Percentiles rank a stretch among this genome's conserved stretches.
phyloP scores from a whole-genome alignment of 2,888 invertebrate genomes.

The Caenorhabditis zanzibari region DNA sequence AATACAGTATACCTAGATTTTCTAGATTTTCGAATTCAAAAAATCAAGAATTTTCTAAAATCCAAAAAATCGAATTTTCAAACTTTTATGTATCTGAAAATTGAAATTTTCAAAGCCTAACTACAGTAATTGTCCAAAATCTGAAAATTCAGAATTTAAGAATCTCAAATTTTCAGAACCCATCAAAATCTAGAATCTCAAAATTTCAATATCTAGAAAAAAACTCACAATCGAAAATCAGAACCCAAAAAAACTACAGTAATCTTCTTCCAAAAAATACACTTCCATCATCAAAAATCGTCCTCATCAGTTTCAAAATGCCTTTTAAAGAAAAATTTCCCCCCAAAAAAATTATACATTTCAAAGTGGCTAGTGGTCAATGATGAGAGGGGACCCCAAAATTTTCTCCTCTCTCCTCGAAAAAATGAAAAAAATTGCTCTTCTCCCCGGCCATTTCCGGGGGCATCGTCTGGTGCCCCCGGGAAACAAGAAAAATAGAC shows the following conservation, averaged over 20 bases:
- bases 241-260: background rate
- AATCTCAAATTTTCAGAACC: too few relatives aligned
- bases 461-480: too few relatives aligned
- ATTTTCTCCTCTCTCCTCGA: background rate
- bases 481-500: too few relatives aligned
- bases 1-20: too few relatives aligned
- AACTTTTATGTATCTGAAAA: background rate
- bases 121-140: too few relatives aligned
- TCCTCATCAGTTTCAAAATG: background rate
- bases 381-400: background rate
- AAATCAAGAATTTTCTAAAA: too few relatives aligned
- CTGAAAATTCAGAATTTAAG: too few relatives aligned
- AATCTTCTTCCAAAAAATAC: background rate
- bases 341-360: constrained; percentile 12
- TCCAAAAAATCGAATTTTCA: background rate
- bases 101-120: too few relatives aligned
- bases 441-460: too few relatives aligned
- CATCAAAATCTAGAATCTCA: background rate
- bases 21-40: too few relatives aligned
- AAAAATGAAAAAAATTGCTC: background rate
- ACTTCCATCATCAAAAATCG: background rate
- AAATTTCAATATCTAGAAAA: too few relatives aligned
- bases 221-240: background rate
- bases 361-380: constrained; percentile 23
- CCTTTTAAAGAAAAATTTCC: background rate